A percentile compares a stretch with the other conserved stretches of the same genome.
phyloP scores from a whole-genome alignment of 2,797 vertebrate genomes.

The Acrocephalus scirpaceus region DNA sequence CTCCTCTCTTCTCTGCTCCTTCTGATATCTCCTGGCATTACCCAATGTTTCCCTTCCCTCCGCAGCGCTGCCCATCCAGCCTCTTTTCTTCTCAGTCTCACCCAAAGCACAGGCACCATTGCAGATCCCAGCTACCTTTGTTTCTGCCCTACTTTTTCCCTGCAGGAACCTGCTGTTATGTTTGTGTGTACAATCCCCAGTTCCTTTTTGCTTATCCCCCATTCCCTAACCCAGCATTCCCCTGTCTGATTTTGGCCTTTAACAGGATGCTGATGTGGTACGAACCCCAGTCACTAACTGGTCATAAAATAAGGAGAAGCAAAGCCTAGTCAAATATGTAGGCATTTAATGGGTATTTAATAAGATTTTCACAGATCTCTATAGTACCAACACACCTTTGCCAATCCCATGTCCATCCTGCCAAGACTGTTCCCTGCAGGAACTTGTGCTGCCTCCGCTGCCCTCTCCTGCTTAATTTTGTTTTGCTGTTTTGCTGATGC shows the following conservation, averaged over 20 bases:
- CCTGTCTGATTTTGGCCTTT: not conserved
- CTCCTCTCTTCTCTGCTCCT: not conserved
- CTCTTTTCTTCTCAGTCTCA: not conserved
- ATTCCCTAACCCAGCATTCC: not conserved
- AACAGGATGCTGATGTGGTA: not conserved
- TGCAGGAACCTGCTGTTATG: not conserved
- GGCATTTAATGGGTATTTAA: not conserved
- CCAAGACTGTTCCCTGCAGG: not conserved
- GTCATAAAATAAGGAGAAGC: not conserved
- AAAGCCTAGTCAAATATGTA: not conserved
- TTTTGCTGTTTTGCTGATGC: not conserved
- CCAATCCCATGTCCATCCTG: not conserved
- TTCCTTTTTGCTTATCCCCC: not conserved
- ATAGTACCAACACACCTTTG: not conserved
- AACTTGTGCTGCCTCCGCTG: accelerated
- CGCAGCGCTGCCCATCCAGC: not conserved
- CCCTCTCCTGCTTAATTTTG: not conserved
- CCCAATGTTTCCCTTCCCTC: not conserved
- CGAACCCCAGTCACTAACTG: not conserved
- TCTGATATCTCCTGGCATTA: not conserved
- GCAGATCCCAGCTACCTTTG: not conserved
- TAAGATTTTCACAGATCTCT: not conserved
- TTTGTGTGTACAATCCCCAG: not conserved
- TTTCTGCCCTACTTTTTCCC: not conserved
- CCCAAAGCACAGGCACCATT: not conserved